Base-by-base conservation (phyloP, 37 sponge, comb jelly and placozoan species). In the Lycopodina hypogea region DNA sequence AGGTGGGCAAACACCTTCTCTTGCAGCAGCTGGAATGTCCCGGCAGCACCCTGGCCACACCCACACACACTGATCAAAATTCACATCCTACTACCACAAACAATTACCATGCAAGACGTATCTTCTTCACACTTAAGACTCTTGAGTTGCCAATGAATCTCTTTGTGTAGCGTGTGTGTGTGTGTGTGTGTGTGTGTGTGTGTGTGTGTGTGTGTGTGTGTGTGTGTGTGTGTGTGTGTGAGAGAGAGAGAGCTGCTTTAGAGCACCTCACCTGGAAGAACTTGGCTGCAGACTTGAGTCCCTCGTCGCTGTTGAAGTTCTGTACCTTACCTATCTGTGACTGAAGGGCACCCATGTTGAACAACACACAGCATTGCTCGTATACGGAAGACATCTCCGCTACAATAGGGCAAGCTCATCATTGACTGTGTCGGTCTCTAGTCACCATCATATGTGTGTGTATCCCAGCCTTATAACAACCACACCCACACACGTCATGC, bases 281-380 rank as follows among this genome's bases (percentile, higher is more conserved):
- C 62, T 89, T 92, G 37, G 87, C 90, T 41, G 98, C 95, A 48
- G 78, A 53, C 75, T 97, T 94, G 38, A 94, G 71, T 30, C 98
- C 98, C 22, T 94, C 98, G 65, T 94, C 95, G 29, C 77, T 82
- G 56, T 94, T 94, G 75, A 94, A 87, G 75, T 97, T 95, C 69
- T 97, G 98, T 22, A 85, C 77, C 68, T 90, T 92, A 3, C 91
- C 98, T 22, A 97, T 85, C 67, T 93, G 93, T 1, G 87, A 81
- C 69, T 92, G 91, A 1, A 97, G 84, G 9, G 93, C 74, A 2
- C 81, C 99, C 65, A 86, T 83, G 77, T 98, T 98, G 90, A 98
- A 98, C 52, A 98, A 85, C 0, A 95, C 91, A 73, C 91, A 93
- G 83, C 93, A 87, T 18, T 86, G 63, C 77, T 98, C 99, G 66